Evolutionary conservation across 2,888 invertebrate genomes (phyloP).

Genomic region (Eretmocerus hayati): DNA sequence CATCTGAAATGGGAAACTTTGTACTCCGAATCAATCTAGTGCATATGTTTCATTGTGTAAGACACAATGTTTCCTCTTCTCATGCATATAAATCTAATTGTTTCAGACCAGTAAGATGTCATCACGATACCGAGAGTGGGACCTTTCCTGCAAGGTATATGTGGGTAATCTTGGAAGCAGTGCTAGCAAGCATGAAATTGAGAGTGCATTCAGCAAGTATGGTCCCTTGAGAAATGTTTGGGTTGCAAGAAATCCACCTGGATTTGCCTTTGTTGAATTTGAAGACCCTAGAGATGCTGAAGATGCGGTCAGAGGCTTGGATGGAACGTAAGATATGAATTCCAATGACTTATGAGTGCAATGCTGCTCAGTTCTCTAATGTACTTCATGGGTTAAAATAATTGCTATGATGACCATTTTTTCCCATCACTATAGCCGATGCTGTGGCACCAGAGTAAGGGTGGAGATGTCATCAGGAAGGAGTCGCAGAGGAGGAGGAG

Average conservation of each 20-base stretch:
- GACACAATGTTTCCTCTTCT: too few relatives aligned
- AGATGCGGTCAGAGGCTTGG: constrained; percentile 75
- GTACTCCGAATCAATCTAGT: too few relatives aligned
- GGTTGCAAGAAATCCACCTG: constrained; percentile 90
- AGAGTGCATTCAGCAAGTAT: constrained; percentile 80
- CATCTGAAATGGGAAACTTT: too few relatives aligned
- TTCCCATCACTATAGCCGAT: too few relatives aligned
- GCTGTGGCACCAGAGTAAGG: constrained; percentile 82
- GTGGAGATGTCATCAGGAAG: constrained; percentile 91
- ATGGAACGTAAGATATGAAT: constrained; percentile 64
- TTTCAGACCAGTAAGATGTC: constrained; percentile 13
- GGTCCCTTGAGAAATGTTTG: constrained; percentile 86
- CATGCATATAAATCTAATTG: background rate
- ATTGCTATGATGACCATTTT: too few relatives aligned
- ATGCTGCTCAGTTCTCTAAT: too few relatives aligned
- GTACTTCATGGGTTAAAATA: too few relatives aligned
- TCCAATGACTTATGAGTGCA: too few relatives aligned
- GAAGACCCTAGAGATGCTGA: constrained; percentile 85
- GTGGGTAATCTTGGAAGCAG: constrained; percentile 87
- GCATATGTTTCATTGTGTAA: too few relatives aligned
- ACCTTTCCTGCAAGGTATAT: constrained; percentile 84
- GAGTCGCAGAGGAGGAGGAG: constrained; percentile 64
- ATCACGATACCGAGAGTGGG: constrained; percentile 74
- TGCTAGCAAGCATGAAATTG: constrained; percentile 83
- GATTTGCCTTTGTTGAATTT: constrained; percentile 85